Evolutionary conservation across 2,888 invertebrate genomes (phyloP).

Genomic region (Conops quadrifasciatus): DNA sequence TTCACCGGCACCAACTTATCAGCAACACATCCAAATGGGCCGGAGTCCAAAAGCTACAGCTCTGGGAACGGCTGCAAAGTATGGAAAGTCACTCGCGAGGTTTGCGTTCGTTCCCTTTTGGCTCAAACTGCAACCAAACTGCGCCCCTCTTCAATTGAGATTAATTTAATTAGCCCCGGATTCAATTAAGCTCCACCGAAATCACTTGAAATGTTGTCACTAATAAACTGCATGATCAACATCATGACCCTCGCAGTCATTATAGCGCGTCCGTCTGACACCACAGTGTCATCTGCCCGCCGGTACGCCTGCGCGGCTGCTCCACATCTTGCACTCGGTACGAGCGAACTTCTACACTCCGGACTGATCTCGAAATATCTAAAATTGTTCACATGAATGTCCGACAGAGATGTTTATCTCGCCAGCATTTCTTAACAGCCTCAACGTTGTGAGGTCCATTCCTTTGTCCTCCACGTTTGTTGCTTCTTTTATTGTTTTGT

Average conservation of each 20-base stretch:
- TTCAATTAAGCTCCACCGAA: slow-evolving; percentile 12
- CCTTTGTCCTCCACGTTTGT: background rate
- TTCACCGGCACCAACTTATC: background rate
- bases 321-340: slow-evolving; percentile 9
- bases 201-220: slow-evolving; percentile 28
- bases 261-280: slow-evolving; percentile 5
- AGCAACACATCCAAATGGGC: background rate
- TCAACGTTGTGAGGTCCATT: slow-evolving; percentile 30
- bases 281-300: background rate
- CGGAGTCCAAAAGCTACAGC: background rate
- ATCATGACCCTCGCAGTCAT: background rate
- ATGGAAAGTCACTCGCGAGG: background rate
- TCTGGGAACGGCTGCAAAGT: background rate
- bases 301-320: background rate
- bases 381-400: slow-evolving; percentile 41
- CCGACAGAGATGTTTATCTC: slow-evolving; percentile 43
- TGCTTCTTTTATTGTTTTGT: slow-evolving; percentile 4
- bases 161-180: slow-evolving; percentile 5
- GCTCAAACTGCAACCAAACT: background rate
- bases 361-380: slow-evolving; percentile 18
- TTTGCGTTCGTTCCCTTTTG: background rate
- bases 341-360: background rate
- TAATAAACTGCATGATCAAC: slow-evolving; percentile 23
- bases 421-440: slow-evolving; percentile 13
- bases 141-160: background rate